A percentile compares a stretch with the other conserved stretches of the same genome.
These are phyloP conservation scores for Aradus depressus DNA, from an alignment of 2,888 invertebrate genomes.

Conservation along the genomic window DNA sequence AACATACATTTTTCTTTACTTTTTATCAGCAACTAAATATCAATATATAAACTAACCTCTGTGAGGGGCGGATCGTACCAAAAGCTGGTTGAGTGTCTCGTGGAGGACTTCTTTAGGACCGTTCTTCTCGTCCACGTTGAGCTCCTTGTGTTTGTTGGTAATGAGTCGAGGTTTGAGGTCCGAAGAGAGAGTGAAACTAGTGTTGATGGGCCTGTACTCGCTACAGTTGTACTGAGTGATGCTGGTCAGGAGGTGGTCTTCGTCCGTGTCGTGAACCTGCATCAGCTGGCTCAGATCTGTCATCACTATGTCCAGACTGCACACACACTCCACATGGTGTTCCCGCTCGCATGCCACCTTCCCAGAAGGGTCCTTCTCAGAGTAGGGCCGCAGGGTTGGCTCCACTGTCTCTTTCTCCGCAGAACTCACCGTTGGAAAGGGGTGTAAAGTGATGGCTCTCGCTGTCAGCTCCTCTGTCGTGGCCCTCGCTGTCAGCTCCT, in stretches of 20 bases:
- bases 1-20: too few species aligned
- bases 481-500: too few species aligned
- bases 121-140: constrained; percentile 13
- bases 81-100: constrained; percentile 12
- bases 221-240: constrained; percentile 12
- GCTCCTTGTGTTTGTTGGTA: constrained; percentile 16
- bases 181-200: constrained; percentile 6
- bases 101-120: constrained; percentile 20
- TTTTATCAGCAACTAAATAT: not conserved
- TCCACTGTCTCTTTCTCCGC: too few species aligned
- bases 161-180: constrained; percentile 21
- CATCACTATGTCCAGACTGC: constrained; percentile 4
- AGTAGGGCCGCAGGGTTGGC: too few species aligned
- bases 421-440: too few species aligned
- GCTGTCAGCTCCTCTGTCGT: too few species aligned
- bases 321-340: constrained; percentile 6
- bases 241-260: constrained; percentile 2
- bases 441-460: too few species aligned
- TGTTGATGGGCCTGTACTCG: constrained; percentile 7
- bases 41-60: constrained; percentile 6
- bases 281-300: constrained; percentile 7
- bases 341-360: constrained; percentile 14
- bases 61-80: constrained; percentile 13
- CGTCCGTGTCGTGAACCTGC: not conserved
- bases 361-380: too few species aligned